Evolutionary conservation across 2,113 vertebrate genomes (phyloP), one percentile per base, ranked within the genome.

Genomic region (Entelurus aequoreus): DNA sequence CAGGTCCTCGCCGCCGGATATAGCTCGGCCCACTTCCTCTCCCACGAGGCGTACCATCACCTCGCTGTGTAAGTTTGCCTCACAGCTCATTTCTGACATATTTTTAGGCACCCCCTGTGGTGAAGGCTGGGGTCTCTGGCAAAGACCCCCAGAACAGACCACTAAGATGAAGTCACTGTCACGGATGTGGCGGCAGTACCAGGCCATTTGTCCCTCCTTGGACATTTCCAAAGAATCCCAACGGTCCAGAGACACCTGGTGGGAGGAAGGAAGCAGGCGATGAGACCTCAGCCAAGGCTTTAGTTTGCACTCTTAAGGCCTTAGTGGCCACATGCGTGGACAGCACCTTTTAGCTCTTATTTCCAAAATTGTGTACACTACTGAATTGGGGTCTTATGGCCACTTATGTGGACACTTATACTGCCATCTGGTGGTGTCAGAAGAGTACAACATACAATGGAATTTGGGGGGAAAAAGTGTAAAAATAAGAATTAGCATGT

Each of bases 131-230:
- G 55, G 35, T 48, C 51, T 72, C 16, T 21, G 46, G 5, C 54
- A 55, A 1, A 90, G 72, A 19, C 87, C 85, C 5, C 8, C 58
- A 38, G 91, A 91, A 63, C 90, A 91, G 5, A 92, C 54, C 42
- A 90, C 84, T 56, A 92, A 62, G 40, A 91, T 74, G 57, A 89
- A 91, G 81, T 91, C 87, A 5, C 87, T 78, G 13, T 91, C 87
- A 19, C 51, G 67, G 46, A 92, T 82, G 55, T 76, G 80, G 7
- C 74, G 84, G 70, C 76, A 86, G 69, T 88, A 48, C 91, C 91
- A 92, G 44, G 71, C 63, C 73, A 91, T 60, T 9, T 36, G 44
- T 21, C 91, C 91, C 35, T 90, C 90, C 63, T 83, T 76, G 10
- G 84, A 77, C 11, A 91, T 46, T 2, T 75, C 69, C 60, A 91